phyloP scores from a whole-genome alignment of 30 jellyfish, hydroid and myxozoan species.

The Euphysa ruthae region DNA sequence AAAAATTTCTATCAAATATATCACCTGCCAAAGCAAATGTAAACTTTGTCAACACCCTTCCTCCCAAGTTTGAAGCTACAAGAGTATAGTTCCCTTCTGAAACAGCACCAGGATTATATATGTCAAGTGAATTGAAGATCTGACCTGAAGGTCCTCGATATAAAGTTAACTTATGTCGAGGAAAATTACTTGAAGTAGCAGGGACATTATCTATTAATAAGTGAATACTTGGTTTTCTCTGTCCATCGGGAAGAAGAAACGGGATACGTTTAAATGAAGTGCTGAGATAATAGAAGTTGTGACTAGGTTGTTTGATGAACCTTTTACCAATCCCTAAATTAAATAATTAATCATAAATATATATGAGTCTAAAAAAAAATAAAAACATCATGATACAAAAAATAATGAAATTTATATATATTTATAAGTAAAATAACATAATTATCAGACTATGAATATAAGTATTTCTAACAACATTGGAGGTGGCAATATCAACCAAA shows the following conservation, averaged over 20 bases:
- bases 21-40: slow-evolving; percentile 9
- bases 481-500: too few relatives aligned
- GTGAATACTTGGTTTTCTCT: not conserved
- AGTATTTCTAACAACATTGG: too few relatives aligned
- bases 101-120: not conserved
- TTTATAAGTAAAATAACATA: too few relatives aligned
- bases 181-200: not conserved
- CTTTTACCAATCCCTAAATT: slow-evolving; percentile 21
- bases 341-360: not conserved
- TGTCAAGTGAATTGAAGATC: slow-evolving; percentile 15
- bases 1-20: not conserved
- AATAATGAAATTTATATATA: too few relatives aligned
- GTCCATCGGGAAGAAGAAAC: slow-evolving; percentile 15
- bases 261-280: slow-evolving; percentile 12
- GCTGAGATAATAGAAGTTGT: not conserved
- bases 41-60: not conserved
- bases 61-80: slow-evolving; percentile 8
- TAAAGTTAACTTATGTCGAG: not conserved
- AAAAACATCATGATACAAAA: too few relatives aligned
- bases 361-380: too few relatives aligned
- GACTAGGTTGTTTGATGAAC: not conserved
- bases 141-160: slow-evolving; percentile 13
- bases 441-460: too few relatives aligned
- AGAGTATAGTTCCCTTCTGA: not conserved
- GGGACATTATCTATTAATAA: not conserved